phyloP scores from a whole-genome alignment of 1,140 invertebrate species.

The Megalonaias nervosa region DNA sequence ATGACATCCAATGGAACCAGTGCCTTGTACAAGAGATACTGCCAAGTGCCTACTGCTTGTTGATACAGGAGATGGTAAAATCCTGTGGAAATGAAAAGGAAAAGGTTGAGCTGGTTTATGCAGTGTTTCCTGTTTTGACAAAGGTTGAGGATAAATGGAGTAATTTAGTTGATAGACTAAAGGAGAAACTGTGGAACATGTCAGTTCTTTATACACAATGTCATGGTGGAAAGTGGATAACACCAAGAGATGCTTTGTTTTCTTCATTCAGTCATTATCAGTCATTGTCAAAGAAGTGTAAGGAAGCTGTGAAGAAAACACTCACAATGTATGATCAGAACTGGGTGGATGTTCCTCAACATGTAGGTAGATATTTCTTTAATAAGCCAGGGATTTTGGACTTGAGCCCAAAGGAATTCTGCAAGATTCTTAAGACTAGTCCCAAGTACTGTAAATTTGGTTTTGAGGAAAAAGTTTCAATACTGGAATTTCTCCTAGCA shows the following conservation, averaged over 20 bases:
- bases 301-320: too few species aligned
- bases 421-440: too few species aligned
- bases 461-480: too few species aligned
- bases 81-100: not conserved
- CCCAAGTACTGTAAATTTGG: too few species aligned
- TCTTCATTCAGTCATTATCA: constrained; percentile 12
- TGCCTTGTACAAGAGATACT: constrained; percentile 52
- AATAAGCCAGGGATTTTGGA: too few species aligned
- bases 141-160: constrained; percentile 8
- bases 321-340: too few species aligned
- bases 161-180: not conserved
- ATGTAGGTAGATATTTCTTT: too few species aligned
- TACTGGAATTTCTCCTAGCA: too few species aligned
- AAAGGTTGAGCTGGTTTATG: constrained; percentile 9
- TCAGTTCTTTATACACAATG: not conserved
- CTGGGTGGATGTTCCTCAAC: too few species aligned
- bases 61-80: constrained; percentile 25
- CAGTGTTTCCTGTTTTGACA: constrained; percentile 18
- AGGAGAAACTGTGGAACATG: not conserved
- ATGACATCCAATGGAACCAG: constrained; percentile 59
- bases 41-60: constrained; percentile 37
- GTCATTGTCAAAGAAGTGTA: not conserved
- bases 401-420: too few species aligned
- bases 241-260: constrained; percentile 9
- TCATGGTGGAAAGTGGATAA: constrained; percentile 3